These are phyloP conservation scores for Chloromyia formosa DNA, from an alignment of 2,888 invertebrate genomes.

Conservation along the genomic window DNA sequence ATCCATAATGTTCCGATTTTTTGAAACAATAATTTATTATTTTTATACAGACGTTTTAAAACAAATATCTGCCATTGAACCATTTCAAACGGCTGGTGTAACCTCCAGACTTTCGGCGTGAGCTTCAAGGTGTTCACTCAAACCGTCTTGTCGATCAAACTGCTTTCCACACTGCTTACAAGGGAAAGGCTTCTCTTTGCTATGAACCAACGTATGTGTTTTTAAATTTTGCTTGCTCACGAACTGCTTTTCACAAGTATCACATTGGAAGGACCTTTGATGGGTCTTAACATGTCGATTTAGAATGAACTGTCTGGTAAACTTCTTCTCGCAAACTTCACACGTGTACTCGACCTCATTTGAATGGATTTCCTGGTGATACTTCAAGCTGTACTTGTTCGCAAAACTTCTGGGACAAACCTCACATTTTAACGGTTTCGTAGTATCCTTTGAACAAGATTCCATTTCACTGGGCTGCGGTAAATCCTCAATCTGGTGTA, in stretches of 20 bases:
- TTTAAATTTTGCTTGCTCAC: constrained; percentile 23
- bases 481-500: not conserved
- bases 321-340: constrained; percentile 28
- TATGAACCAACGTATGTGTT: not conserved
- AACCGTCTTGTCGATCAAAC: constrained; percentile 24
- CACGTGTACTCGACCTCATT: constrained; percentile 15
- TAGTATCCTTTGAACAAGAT: not conserved
- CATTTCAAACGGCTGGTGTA: too few relatives aligned
- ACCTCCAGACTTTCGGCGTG: not conserved
- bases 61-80: too few relatives aligned
- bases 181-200: constrained; percentile 16
- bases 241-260: not conserved
- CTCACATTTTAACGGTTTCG: constrained; percentile 32
- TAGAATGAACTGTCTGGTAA: constrained; percentile 36
- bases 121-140: constrained; percentile 20
- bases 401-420: constrained; percentile 36
- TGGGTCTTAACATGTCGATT: constrained; percentile 35
- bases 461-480: not conserved
- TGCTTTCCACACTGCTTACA: constrained; percentile 36
- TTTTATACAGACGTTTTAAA: too few relatives aligned
- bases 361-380: constrained; percentile 38
- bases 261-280: constrained; percentile 12
- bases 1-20: too few relatives aligned
- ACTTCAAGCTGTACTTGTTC: constrained; percentile 44
- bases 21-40: too few relatives aligned